Evolutionary conservation across 2,888 invertebrate species (phyloP), one percentile per base, ranked within the genome.

Genomic region (Oxytorus armatus): DNA sequence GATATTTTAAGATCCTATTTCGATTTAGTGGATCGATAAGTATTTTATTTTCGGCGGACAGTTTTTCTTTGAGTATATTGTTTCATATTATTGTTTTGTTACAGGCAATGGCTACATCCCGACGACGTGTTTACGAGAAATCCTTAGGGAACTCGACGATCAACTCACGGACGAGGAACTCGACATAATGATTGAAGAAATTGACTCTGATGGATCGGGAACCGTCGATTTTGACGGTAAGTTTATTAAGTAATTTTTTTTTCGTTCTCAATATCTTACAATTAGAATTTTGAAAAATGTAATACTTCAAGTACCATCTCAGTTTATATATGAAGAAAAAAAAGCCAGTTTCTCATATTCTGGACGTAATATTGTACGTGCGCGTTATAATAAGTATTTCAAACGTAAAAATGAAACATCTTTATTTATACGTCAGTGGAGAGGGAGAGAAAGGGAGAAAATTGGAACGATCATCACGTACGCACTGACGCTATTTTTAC

Each of bases 141-240:
- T 99, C 92, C 95, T 99, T 75, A 95, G 97, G 84, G 98, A 98
- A 93, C 94, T 99, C 88, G 99, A 99, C 89, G 99, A 99, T 92
- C 98, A 98, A 92, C 94, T 99, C 84, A 98, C 98, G 69, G 97
- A 98, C 85, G 96, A 97, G 82, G 98, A 98, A 92, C 95, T 99
- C 90, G 98, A 99, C 90, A 97, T 96, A 92, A 98, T 99, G 96
- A 99, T 99, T 92, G 97, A 97, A 91, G 99, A 99, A 94, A 98
- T 99, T 89, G 99, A 99, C 93, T 97, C 98, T 57, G 99, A 99
- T 92, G 98, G 98, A 90, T 98, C 98, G 88, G 99, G 99, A 89
- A 99, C 99, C 84, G 99, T 99, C 89, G 99, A 99, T 93, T 99
- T 99, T 92, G 98, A 99, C 94, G 98, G 98, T 98, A 92, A 92